Evolutionary conservation across 2,797 vertebrate species (phyloP).

Genomic region (Fistularia commersonii): DNA sequence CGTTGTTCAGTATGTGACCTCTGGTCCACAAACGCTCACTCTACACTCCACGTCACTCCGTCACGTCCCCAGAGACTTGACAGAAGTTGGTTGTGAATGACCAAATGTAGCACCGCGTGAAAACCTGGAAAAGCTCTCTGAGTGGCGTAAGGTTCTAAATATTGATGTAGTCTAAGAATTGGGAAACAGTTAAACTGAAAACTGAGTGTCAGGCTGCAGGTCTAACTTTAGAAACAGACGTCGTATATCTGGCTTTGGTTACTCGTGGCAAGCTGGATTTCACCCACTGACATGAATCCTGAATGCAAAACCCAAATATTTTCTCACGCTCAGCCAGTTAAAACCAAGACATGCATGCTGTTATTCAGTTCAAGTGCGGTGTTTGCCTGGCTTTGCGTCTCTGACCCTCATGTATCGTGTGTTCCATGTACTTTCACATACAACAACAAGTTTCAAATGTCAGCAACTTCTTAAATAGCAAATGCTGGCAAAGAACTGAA

Average conservation of each 20-base stretch:
- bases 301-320: conserved; percentile 1
- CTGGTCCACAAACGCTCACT: neutral
- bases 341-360: neutral
- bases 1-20: conserved; percentile 22
- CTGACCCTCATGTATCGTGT: conserved; percentile 7
- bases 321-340: conserved; percentile 6
- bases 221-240: neutral
- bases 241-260: neutral
- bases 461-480: too few species aligned
- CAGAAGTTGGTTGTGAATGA: too few species aligned
- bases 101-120: too few species aligned
- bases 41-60: too few species aligned
- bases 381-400: conserved; percentile 3
- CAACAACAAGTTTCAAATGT: too few species aligned
- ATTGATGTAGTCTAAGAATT: neutral
- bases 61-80: too few species aligned
- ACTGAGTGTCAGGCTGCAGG: neutral
- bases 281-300: conserved; percentile 1
- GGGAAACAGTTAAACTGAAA: neutral
- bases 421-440: conserved; percentile 2
- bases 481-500: too few species aligned
- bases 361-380: neutral
- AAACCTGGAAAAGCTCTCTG: neutral
- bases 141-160: conserved; percentile 1
- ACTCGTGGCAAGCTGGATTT: conserved; percentile 3